phyloP scores from a whole-genome alignment of 2,888 invertebrate species.

The Chrysolina oricalcia region DNA sequence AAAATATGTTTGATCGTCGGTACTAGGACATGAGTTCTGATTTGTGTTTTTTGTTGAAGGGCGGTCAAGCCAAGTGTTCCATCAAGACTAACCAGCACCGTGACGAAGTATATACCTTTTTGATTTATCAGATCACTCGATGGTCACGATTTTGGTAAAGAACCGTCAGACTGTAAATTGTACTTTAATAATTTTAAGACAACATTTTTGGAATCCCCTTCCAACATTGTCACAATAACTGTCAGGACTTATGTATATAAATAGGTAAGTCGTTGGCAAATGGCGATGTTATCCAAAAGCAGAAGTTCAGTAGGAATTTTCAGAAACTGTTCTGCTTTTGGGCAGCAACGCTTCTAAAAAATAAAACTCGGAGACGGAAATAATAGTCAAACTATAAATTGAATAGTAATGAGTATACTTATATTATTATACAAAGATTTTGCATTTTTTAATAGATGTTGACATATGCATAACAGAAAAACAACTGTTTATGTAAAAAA shows the following conservation, averaged over 20 bases:
- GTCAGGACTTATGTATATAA: slow-evolving; percentile 14
- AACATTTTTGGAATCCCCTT: slow-evolving; percentile 22
- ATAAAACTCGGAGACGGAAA: background rate
- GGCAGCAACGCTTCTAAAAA: background rate
- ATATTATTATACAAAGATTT: too few species aligned
- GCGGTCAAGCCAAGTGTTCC: slow-evolving; percentile 44
- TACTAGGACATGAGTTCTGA: slow-evolving; percentile 25
- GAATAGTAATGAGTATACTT: too few species aligned
- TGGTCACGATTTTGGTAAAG: slow-evolving; percentile 43
- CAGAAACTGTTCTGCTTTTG: background rate
- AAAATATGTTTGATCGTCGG: background rate
- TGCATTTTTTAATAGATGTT: too few species aligned
- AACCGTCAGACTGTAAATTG: slow-evolving; percentile 44
- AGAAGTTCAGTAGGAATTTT: background rate
- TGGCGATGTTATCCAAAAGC: background rate
- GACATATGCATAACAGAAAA: too few species aligned
- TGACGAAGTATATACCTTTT: slow-evolving; percentile 44
- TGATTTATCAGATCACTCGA: slow-evolving; percentile 38
- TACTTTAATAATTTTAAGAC: slow-evolving; percentile 39
- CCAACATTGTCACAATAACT: slow-evolving; percentile 14
- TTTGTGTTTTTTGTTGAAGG: slow-evolving; percentile 47
- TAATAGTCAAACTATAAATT: too few species aligned
- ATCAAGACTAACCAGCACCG: slow-evolving; percentile 41
- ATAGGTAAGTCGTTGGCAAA: slow-evolving; percentile 1
- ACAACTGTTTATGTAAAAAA: too few species aligned